Base-by-base conservation (phyloP, 2,113 vertebrate species). In the Nymphicus hollandicus region DNA sequence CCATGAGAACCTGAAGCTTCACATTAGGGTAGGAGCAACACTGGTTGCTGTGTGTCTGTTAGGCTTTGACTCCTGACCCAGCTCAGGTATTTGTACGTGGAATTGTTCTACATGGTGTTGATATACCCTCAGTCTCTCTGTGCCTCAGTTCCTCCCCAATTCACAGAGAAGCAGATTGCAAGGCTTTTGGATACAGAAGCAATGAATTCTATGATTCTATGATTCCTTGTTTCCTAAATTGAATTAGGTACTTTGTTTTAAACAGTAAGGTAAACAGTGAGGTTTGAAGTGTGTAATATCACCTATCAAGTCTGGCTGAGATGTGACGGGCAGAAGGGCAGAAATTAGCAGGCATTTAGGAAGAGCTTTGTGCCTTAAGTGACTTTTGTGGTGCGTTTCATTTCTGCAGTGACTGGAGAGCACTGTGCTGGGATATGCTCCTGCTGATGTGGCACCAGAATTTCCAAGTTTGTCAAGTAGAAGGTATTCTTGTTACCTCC, bases 401-500 rank as follows among this genome's bases (percentile, higher is more conserved):
- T 27, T 58, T 61, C 77, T 87, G 82, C 65, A 74, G 50, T 13
- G 79, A 12, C 86, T 79, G 77, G 46, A 25, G 47, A 95, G 66
- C 5, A 3, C 79, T 44, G 64, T 56, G 76, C 87, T 96, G 95
- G 94, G 93, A 61, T 89, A 5, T 35, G 91, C 87, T 89, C 16
- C 71, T 97, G 97, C 90, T 97, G 97, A 97, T 97, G 97, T 97
- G 97, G 97, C 97, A 96, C 84, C 90, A 92, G 80, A 89, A 96
- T 93, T 93, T 96, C 95, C 97, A 96, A 96, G 80, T 94, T 88
- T 68, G 94, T 96, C 87, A 71, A 96, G 84, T 9, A 80, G 87
- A 97, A 96, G 94, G 94, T 96, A 97, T 95, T 97, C 80, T 94
- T 79, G 55, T 60, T 96, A 90, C 93, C 94, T 92, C 95, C 85